Percentiles rank a stretch among this genome's conserved stretches.
Evolutionary conservation across 2,888 invertebrate genomes (phyloP).

Genomic region (Galerucella nymphaeae): DNA sequence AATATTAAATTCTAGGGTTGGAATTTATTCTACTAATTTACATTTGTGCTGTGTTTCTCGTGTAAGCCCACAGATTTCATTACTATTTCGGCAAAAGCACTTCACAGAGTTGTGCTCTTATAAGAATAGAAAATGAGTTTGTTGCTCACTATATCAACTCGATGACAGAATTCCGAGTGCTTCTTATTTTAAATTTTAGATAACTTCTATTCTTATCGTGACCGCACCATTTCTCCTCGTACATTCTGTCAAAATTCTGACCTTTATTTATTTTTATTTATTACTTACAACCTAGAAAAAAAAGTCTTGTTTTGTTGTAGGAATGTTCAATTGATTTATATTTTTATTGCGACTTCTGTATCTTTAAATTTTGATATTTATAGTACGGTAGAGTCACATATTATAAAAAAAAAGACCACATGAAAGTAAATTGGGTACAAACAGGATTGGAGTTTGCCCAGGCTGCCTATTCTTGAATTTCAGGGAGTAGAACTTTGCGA

Average conservation of each 20-base stretch:
- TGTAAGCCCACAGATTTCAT: constrained; percentile 52
- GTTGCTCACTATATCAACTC: constrained; percentile 34
- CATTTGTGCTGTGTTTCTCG: constrained; percentile 50
- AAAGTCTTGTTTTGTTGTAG: constrained; percentile 4
- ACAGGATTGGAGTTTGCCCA: too few relatives aligned
- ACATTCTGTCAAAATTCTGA: constrained; percentile 23
- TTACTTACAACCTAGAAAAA: constrained; percentile 7
- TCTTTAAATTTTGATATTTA: not conserved
- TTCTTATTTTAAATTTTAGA: constrained; percentile 35
- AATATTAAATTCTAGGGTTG: constrained; percentile 48
- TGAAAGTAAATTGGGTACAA: not conserved
- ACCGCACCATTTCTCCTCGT: constrained; percentile 10
- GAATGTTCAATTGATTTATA: constrained; percentile 9
- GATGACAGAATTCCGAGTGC: constrained; percentile 33
- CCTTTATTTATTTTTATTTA: constrained; percentile 35
- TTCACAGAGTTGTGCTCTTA: constrained; percentile 34
- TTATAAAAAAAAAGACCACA: not conserved
- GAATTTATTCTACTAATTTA: constrained; percentile 52
- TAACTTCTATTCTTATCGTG: constrained; percentile 29
- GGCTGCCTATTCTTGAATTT: too few relatives aligned
- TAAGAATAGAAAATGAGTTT: constrained; percentile 36
- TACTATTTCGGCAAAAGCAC: constrained; percentile 50
- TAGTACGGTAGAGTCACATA: not conserved
- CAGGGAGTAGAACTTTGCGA: too few relatives aligned
- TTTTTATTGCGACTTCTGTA: not conserved